Conservation (phyloP, 2,797 vertebrate genomes). For the Avahi laniger region DNA sequence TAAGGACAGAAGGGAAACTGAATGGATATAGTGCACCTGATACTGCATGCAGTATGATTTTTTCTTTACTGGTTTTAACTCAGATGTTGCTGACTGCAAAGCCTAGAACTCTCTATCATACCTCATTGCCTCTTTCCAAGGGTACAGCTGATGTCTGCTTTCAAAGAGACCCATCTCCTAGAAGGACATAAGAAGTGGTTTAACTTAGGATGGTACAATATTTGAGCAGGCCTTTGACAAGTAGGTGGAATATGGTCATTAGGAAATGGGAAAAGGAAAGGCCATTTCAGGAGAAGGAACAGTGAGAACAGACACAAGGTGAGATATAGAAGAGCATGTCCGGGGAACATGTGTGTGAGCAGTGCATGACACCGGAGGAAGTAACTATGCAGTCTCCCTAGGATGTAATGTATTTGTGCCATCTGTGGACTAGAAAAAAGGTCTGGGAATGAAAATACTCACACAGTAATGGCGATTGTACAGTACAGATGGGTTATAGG, state of each 20-base stretch:
- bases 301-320: background rate
- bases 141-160: background rate
- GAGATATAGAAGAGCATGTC: background rate
- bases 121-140: background rate
- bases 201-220: background rate
- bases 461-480: background rate
- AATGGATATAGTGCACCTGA: background rate
- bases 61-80: background rate
- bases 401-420: background rate
- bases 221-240: background rate
- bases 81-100: background rate
- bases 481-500: background rate
- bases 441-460: background rate
- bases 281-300: background rate
- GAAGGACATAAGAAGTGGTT: background rate
- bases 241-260: background rate
- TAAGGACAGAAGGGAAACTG: background rate
- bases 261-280: background rate
- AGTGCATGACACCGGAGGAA: background rate
- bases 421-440: background rate
- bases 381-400: background rate
- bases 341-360: background rate
- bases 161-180: background rate
- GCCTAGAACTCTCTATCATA: background rate
- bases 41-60: background rate